A percentile compares a stretch with the other conserved stretches of the same genome.
Evolutionary conservation across 2,888 invertebrate genomes (phyloP).

Genomic region (Cephus pygmeus): DNA sequence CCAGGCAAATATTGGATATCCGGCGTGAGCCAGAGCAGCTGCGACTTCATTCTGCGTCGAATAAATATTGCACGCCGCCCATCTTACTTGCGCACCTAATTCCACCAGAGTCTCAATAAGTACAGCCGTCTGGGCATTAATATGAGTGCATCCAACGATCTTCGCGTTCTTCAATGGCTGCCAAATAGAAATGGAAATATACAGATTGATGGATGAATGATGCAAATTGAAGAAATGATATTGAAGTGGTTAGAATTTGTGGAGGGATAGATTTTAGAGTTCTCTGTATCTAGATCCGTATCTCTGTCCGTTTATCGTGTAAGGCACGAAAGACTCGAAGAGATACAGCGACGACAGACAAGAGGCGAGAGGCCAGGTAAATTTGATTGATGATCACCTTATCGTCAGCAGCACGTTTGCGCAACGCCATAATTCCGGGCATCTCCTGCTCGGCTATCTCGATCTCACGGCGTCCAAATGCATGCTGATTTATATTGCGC

Average conservation of each 20-base stretch:
- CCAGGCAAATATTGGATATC: slow-evolving; percentile 94
- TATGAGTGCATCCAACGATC: slow-evolving; percentile 97
- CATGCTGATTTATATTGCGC: slow-evolving; percentile 90
- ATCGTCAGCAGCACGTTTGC: slow-evolving; percentile 91
- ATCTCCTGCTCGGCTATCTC: slow-evolving; percentile 99
- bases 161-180: slow-evolving; percentile 91
- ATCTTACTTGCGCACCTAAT: slow-evolving; percentile 91
- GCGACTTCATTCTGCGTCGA: slow-evolving; percentile 99
- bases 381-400: slow-evolving; percentile 66
- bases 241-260: not conserved
- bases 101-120: slow-evolving; percentile 90
- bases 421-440: slow-evolving; percentile 96
- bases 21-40: slow-evolving; percentile 92
- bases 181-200: not conserved
- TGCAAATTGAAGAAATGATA: not conserved
- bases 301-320: not conserved
- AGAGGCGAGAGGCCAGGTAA: not conserved
- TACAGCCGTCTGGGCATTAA: slow-evolving; percentile 98
- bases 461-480: slow-evolving; percentile 94
- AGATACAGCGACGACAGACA: slow-evolving; percentile 8
- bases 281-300: not conserved
- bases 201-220: not conserved
- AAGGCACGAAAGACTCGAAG: not conserved
- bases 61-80: slow-evolving; percentile 98
- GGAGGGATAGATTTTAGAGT: not conserved